Evolutionary conservation across 23 tunicate genomes (phyloP).

Genomic region (Ascidia mentula): DNA sequence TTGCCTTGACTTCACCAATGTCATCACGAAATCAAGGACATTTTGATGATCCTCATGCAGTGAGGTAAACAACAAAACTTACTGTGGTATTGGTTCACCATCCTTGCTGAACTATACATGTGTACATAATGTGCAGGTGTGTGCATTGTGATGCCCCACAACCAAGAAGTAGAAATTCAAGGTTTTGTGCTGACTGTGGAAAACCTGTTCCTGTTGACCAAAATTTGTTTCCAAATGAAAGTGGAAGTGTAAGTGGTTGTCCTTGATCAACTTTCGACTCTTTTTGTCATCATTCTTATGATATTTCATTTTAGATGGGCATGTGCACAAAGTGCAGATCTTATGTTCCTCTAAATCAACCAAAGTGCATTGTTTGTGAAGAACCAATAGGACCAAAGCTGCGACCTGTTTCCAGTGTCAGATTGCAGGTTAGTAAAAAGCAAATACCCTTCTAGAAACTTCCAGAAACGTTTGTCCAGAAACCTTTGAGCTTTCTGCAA

Average conservation of each 20-base stretch:
- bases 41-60: background rate
- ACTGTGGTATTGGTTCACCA: background rate
- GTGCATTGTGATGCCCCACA: constrained; percentile 86
- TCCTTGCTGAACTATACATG: background rate
- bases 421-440: constrained; percentile 62
- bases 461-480: too few species aligned
- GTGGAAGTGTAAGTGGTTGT: constrained; percentile 72
- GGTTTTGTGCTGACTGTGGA: constrained; percentile 90
- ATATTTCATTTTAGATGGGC: constrained; percentile 59
- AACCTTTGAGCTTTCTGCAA: too few species aligned
- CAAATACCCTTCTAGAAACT: too few species aligned
- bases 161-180: constrained; percentile 37
- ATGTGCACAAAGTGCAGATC: constrained; percentile 92
- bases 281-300: background rate
- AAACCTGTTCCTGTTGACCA: constrained; percentile 94
- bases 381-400: constrained; percentile 67
- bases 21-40: background rate
- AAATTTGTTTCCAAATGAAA: constrained; percentile 37
- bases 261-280: background rate
- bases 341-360: constrained; percentile 86
- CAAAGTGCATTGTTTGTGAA: constrained; percentile 90
- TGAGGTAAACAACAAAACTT: background rate
- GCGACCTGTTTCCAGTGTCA: constrained; percentile 52
- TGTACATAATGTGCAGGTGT: too few species aligned
- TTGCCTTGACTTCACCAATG: background rate